Percentiles rank a stretch among this genome's conserved stretches.
Evolutionary conservation across 2,888 invertebrate genomes (phyloP).

Genomic region (Drosophila rellima): DNA sequence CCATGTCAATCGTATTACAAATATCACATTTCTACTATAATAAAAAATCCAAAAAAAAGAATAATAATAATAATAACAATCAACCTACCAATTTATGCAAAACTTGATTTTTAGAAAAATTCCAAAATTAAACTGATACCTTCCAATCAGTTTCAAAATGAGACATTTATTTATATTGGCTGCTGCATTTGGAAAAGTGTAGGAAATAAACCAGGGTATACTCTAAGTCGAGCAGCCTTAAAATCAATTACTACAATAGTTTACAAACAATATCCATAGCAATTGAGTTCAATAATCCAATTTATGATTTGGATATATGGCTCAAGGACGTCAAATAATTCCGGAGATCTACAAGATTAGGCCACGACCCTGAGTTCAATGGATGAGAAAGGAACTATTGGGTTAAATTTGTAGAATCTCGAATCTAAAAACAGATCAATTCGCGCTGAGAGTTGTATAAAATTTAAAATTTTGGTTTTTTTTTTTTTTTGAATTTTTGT

Average conservation of each 20-base stretch:
- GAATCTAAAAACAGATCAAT: constrained; percentile 27
- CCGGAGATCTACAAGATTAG: constrained; percentile 3
- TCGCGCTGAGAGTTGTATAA: constrained; percentile 7
- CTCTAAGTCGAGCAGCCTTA: background rate
- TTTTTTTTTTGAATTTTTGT: constrained; percentile 7
- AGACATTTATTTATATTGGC: too few relatives aligned
- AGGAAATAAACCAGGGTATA: background rate
- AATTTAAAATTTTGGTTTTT: too few relatives aligned
- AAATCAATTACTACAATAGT: background rate
- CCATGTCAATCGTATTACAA: constrained; percentile 2
- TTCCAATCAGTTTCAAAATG: background rate
- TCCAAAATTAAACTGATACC: background rate
- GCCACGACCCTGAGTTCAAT: background rate
- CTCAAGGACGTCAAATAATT: constrained; percentile 23
- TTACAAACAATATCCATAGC: constrained; percentile 10
- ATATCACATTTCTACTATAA: constrained; percentile 6
- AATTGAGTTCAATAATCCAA: constrained; percentile 10
- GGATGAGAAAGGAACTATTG: background rate
- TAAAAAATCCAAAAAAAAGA: background rate
- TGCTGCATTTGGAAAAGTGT: background rate
- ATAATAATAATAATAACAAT: too few relatives aligned
- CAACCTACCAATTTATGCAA: too few relatives aligned
- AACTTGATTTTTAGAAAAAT: background rate
- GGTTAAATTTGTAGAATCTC: background rate
- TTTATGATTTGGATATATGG: background rate